These are phyloP conservation scores for Pterostichus madidus DNA, from an alignment of 2,888 invertebrate species.

Conservation along the genomic window DNA sequence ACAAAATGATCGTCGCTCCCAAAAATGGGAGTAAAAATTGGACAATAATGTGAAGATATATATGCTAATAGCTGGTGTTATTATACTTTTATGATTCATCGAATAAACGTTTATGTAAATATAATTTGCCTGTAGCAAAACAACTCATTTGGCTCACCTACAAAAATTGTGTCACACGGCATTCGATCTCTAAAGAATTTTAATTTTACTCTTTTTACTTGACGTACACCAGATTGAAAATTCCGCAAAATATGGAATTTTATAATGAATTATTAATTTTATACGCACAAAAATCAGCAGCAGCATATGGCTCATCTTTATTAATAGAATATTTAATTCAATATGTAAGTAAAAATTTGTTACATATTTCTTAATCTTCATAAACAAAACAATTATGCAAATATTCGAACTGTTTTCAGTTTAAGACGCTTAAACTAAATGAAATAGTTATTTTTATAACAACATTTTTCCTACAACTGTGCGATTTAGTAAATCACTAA, in stretches of 20 bases:
- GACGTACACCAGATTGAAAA: background rate
- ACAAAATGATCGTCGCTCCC: slow-evolving; percentile 3
- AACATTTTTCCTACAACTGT: no score
- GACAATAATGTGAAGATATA: slow-evolving; percentile 5
- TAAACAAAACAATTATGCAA: no score
- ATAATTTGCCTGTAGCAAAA: slow-evolving; percentile 15
- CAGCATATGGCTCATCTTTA: background rate
- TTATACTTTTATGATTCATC: slow-evolving; percentile 43
- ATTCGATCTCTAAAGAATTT: slow-evolving; percentile 5
- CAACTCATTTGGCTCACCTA: slow-evolving; percentile 35
- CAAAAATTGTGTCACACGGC: slow-evolving; percentile 38
- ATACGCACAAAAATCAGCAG: background rate
- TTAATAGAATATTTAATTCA: no score
- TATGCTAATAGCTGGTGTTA: slow-evolving; percentile 35
- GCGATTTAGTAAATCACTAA: no score
- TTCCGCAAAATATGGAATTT: background rate
- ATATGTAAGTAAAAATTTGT: no score
- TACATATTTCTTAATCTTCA: no score
- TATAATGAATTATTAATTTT: background rate
- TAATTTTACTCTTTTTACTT: slow-evolving; percentile 6
- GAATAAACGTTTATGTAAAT: slow-evolving; percentile 43
- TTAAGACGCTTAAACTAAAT: no score
- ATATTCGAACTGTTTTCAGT: no score
- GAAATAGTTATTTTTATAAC: no score
- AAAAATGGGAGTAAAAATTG: slow-evolving; percentile 27